Base-by-base conservation (phyloP, 2,888 invertebrate genomes). In the Caenorhabditis sp. region DNA sequence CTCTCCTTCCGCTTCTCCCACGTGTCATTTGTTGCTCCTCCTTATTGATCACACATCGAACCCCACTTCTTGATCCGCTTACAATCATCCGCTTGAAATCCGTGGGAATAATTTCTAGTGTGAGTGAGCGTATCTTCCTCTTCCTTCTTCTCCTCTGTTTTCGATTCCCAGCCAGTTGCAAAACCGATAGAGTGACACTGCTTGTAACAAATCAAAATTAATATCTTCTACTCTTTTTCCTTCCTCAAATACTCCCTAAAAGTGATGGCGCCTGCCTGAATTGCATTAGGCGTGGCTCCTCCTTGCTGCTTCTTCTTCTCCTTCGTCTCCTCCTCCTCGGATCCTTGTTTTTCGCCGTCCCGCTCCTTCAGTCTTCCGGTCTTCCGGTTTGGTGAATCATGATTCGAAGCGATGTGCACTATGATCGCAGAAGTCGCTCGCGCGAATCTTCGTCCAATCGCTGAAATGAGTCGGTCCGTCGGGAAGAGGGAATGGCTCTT, bases 401-500 rank as follows among this genome's bases (percentile, higher is more conserved):
- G 60, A 69, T 56, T 69, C 69, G 58, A 58, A 35, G 15, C 50
- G 26, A 18, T 5, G 47, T 60, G 69, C 69, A 69, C 69, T 69
- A 47, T 69, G 68, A 69, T 69, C 60, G 24, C 55, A 40, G 24
- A 50, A 69, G 40, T 37, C 69, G 60, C 50, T 60, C 69, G n/a
- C 24, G 20, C 69, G 69, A 50, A 26, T 51, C 60, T 6, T 55
- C 32, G 56, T 69, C 69, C 69, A 70, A 70, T 70, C 69, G 20
- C 50, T 32, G 56, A 70, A 70, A 70, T 70, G 60, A 50, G 60
- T 37, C 26, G 18, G 44, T 13, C 11, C n/a, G n/a, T n/a, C n/a
- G n/a, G n/a, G n/a, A n/a, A n/a, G n/a, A n/a, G n/a, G n/a, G n/a
- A n/a, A n/a, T 44, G 28, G 35, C 20, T 37, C 13, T 70, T 70